A percentile compares a stretch with the other conserved stretches of the same genome.
Conservation (phyloP, 2,113 vertebrate genomes). For the Lepus timidus region DNA sequence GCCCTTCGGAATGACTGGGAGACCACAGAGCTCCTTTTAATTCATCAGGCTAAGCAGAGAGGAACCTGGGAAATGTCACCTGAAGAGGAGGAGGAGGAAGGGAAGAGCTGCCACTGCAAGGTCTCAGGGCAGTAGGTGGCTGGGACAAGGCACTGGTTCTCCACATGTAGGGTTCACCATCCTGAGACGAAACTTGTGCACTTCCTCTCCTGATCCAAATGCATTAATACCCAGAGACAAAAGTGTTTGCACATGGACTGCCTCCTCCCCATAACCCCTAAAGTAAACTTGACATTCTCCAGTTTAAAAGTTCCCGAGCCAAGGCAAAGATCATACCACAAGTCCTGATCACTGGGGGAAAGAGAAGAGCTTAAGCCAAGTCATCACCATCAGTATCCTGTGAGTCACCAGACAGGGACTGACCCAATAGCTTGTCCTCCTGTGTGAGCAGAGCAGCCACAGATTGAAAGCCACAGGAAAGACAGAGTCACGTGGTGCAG, state of each 20-base stretch:
- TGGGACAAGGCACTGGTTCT: background rate
- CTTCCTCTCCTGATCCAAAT: slow-evolving; percentile 3
- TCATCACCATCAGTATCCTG: background rate
- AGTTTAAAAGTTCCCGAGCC: background rate
- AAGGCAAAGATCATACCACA: background rate
- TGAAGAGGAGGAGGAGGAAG: background rate
- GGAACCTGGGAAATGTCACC: background rate
- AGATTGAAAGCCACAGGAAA: slow-evolving; percentile 25
- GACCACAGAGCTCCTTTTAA: background rate
- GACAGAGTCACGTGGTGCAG: background rate
- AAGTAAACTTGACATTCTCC: slow-evolving; percentile 1
- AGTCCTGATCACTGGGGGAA: background rate
- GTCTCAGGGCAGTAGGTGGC: background rate
- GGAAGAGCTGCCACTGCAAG: background rate
- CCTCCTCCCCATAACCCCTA: background rate
- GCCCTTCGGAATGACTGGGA: background rate
- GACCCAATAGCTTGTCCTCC: background rate
- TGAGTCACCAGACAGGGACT: slow-evolving; percentile 54
- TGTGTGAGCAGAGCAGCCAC: background rate
- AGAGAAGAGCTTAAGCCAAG: slow-evolving; percentile 1
- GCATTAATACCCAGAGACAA: background rate
- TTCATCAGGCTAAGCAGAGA: background rate
- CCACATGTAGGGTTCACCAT: background rate
- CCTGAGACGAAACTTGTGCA: background rate
- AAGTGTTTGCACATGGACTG: background rate